Conservation (phyloP, 1,140 invertebrate species). For the Coelopa frigida region DNA sequence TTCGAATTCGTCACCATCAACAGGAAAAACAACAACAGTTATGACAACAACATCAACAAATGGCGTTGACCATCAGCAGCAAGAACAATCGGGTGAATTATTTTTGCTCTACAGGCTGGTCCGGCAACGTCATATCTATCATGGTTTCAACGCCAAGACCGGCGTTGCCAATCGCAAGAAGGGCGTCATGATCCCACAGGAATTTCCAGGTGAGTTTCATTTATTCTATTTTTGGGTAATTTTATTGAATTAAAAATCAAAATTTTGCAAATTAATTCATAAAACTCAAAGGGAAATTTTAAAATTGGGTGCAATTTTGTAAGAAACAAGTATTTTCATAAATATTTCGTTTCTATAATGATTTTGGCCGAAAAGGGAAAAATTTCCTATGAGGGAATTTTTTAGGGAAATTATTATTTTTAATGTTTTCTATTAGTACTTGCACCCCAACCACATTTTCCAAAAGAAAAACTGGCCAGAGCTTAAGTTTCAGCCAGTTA, state of each 20-base stretch:
- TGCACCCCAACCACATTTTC: too few relatives aligned
- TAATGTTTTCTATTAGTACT: too few relatives aligned
- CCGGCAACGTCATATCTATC: conserved; percentile 37
- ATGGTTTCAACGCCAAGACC: conserved; percentile 39
- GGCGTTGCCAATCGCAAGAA: conserved; percentile 37
- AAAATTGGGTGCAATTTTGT: too few relatives aligned
- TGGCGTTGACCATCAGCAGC: background rate
- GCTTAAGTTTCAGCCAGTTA: too few relatives aligned
- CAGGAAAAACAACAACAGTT: conserved; percentile 16
- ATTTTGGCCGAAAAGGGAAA: too few relatives aligned
- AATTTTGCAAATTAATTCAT: too few relatives aligned
- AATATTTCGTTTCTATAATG: too few relatives aligned
- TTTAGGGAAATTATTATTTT: too few relatives aligned
- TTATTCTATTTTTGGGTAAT: background rate
- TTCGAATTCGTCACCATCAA: conserved; percentile 9
- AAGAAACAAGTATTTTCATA: too few relatives aligned
- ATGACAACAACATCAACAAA: conserved; percentile 7
- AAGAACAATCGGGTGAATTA: conserved; percentile 27
- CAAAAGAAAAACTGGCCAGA: too few relatives aligned
- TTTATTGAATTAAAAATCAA: background rate
- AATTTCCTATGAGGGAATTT: too few relatives aligned
- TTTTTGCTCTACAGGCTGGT: conserved; percentile 38
- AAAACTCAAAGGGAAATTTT: too few relatives aligned
- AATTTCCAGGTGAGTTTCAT: conserved; percentile 38
- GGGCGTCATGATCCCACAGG: conserved; percentile 41